A percentile compares a stretch with the other conserved stretches of the same genome.
Evolutionary conservation across 2,888 invertebrate species (phyloP).

Genomic region (Pedicia rivosa): DNA sequence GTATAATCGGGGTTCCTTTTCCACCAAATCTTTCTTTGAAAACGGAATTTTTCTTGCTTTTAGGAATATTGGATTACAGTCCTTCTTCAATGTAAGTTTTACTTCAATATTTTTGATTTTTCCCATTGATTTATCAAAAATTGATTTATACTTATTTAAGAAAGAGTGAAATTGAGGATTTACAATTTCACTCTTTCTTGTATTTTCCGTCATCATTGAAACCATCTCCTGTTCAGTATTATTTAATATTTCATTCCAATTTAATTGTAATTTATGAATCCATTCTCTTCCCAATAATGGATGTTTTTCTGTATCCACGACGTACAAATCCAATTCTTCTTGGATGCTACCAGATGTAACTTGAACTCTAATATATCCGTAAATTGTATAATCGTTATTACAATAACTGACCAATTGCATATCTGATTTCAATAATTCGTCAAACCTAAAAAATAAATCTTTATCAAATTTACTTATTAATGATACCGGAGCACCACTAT

Average conservation of each 20-base stretch:
- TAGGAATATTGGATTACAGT: conserved; percentile 10
- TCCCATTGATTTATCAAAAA: background rate
- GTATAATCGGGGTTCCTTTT: conserved; percentile 17
- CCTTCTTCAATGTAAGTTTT: conserved; percentile 9
- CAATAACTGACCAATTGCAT: conserved; percentile 12
- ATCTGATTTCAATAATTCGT: background rate
- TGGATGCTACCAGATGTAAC: conserved; percentile 8
- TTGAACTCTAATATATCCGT: conserved; percentile 7
- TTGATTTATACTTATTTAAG: conserved; percentile 3
- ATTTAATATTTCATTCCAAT: conserved; percentile 8
- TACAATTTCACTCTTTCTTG: no score
- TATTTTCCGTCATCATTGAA: no score
- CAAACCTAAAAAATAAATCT: no score
- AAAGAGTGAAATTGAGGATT: no score
- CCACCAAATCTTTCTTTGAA: conserved; percentile 7
- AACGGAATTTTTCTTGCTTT: conserved; percentile 12
- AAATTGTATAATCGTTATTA: conserved; percentile 8
- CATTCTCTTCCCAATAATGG: conserved; percentile 17
- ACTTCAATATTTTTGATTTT: conserved; percentile 6
- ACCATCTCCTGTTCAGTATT: no score
- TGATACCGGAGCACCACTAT: background rate
- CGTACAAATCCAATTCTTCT: conserved; percentile 11
- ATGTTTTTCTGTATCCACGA: conserved; percentile 13
- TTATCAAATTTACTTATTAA: no score
- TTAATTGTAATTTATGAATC: conserved; percentile 13